Evolutionary conservation across 1,140 invertebrate genomes (phyloP).

Genomic region (Holotrichia oblita): DNA sequence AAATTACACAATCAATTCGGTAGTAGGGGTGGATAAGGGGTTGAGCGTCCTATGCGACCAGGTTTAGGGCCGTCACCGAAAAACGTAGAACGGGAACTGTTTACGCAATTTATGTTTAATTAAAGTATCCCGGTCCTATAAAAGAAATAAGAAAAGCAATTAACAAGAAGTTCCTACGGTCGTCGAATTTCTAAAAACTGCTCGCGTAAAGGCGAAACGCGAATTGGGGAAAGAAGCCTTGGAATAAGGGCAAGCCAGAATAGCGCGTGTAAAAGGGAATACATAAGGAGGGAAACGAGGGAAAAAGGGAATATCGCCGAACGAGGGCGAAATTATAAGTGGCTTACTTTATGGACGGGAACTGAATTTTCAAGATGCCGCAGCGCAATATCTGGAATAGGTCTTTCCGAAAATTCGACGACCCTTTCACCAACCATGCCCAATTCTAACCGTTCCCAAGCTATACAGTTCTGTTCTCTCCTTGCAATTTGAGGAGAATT

Average conservation of each 20-base stretch:
- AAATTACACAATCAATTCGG: slow-evolving; percentile 30
- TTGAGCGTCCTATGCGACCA: not conserved
- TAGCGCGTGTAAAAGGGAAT: not conserved
- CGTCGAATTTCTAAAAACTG: slow-evolving; percentile 27
- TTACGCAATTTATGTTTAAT: slow-evolving; percentile 37
- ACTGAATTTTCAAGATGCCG: slow-evolving; percentile 31
- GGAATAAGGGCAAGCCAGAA: not conserved
- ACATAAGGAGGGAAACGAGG: not conserved
- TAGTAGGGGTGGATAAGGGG: not conserved
- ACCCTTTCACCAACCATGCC: not conserved
- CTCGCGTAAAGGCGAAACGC: slow-evolving; percentile 7
- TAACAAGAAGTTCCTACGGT: slow-evolving; percentile 29
- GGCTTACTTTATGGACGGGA: slow-evolving; percentile 25
- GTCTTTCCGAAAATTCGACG: not conserved
- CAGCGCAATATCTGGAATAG: slow-evolving; percentile 14
- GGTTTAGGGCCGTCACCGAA: not conserved
- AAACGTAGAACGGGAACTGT: not conserved
- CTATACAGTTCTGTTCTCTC: not conserved
- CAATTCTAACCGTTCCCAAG: not conserved
- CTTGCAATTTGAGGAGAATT: not conserved
- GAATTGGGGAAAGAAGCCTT: not conserved
- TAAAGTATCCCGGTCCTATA: slow-evolving; percentile 32
- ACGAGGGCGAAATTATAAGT: slow-evolving; percentile 35
- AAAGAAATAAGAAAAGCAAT: slow-evolving; percentile 36
- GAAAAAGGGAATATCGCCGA: not conserved